Base-by-base conservation (phyloP, 2,113 vertebrate genomes). In the Otus sunia region DNA sequence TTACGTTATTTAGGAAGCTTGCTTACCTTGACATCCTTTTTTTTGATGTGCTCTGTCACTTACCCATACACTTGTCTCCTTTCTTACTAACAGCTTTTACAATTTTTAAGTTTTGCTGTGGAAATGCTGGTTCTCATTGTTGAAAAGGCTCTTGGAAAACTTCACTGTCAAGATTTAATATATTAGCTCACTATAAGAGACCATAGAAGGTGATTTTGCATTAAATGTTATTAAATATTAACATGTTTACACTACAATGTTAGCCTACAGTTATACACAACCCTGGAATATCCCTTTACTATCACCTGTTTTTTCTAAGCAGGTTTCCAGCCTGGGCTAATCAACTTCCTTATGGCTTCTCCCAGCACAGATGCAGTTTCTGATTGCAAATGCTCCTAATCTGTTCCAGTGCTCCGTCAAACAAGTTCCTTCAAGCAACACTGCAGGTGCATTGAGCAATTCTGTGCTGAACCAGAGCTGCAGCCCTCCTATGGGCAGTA, bases 181-280 rank as follows among this genome's bases (percentile, higher is more conserved):
- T 6, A 47, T 32, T 32, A 50, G 19, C 45, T 80, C 32, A 8
- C 25, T 49, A 3, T 34, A 73, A 62, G 37, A 55, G 63, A 25
- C n/a, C n/a, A 49, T 0, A 59, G 58, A 59, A 59, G 53, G 23
- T 73, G 86, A 60, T 90, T 95, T 77, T 81, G n/a, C 62, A 50
- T 77, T 81, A 77, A 60, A 68, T n/a, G 19, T 50, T 85, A 64
- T 94, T 72, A 88, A 94, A 92, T 92, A 84, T 87, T 77, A 84
- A 87, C 37, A 14, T 71, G 47, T 81, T 94, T 81, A 64, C 77
- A 37, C 63, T 45, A 20, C 49, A 53, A 6, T 1, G 3, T 4
- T 60, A 95, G 67, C 72, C 81, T 68, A 56, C n/a, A 59, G 53
- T 80, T 68, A 29, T 6, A 30, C 32, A 39, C 67, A 39, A 1